Evolutionary conservation across 2,797 vertebrate species (phyloP).

Genomic region (Tenualosa thibaudeaui): DNA sequence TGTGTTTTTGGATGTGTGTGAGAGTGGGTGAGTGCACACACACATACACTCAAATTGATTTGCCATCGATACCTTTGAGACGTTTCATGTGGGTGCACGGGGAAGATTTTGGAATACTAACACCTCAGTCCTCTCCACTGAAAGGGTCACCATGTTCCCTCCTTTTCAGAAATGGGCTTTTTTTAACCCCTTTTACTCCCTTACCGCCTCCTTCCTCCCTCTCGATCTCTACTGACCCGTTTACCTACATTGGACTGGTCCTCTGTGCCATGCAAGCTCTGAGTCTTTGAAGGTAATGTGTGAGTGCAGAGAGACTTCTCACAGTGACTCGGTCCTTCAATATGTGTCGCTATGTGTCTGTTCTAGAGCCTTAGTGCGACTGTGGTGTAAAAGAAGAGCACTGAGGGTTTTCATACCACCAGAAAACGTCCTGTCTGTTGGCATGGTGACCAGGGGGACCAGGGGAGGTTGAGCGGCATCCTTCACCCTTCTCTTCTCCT

Average conservation of each 20-base stretch:
- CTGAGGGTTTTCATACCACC: not conserved
- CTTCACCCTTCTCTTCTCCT: not conserved
- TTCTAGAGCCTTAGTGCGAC: not conserved
- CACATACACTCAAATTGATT: not conserved
- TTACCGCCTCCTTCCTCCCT: not conserved
- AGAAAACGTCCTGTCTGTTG: not conserved
- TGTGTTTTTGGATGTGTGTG: not conserved
- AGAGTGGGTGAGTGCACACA: not conserved
- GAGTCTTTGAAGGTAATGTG: not conserved
- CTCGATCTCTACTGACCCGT: not conserved
- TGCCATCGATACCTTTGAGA: not conserved
- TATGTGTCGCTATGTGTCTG: not conserved
- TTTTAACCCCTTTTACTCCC: not conserved
- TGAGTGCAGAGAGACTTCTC: not conserved
- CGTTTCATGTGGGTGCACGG: too few relatives aligned
- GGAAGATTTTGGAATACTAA: too few relatives aligned
- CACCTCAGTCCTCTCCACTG: too few relatives aligned
- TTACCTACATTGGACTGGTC: not conserved
- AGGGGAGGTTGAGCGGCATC: not conserved
- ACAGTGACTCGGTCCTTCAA: not conserved
- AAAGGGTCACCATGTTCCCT: not conserved
- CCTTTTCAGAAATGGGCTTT: conserved; percentile 2
- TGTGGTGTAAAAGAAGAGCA: not conserved
- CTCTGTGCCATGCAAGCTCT: not conserved
- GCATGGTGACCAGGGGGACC: not conserved